These are phyloP conservation scores for Acipenser oxyrinchus DNA, from an alignment of 2,797 vertebrate species.

Conservation along the genomic window DNA sequence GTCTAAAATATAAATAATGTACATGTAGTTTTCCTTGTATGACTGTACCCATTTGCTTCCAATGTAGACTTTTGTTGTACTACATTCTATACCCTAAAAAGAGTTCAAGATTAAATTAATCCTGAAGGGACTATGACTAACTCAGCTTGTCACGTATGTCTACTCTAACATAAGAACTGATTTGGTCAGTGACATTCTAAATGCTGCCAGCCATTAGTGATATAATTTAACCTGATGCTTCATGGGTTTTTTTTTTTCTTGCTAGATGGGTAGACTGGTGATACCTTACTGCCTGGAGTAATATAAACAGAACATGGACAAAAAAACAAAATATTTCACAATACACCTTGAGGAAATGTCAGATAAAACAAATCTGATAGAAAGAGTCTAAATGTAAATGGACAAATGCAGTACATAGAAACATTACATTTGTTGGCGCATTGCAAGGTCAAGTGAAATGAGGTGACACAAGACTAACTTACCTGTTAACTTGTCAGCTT, in stretches of 20 bases:
- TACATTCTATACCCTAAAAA: constrained; percentile 9
- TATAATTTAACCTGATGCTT: constrained; percentile 49
- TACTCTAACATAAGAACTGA: constrained; percentile 41
- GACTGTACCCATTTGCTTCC: constrained; percentile 9
- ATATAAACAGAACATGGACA: constrained; percentile 38
- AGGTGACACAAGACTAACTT: not conserved
- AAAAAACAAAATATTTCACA: constrained; percentile 17
- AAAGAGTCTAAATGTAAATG: constrained; percentile 2
- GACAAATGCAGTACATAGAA: not conserved
- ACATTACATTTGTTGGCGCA: not conserved
- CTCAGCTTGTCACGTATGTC: constrained; percentile 25
- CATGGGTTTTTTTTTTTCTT: constrained; percentile 28
- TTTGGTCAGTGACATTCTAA: constrained; percentile 42
- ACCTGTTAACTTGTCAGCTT: constrained; percentile 2
- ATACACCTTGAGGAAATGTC: constrained; percentile 8
- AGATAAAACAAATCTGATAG: not conserved
- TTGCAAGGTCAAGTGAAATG: not conserved
- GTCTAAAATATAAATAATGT: no score
- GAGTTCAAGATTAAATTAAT: constrained; percentile 1
- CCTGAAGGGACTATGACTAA: constrained; percentile 23
- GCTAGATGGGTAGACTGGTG: constrained; percentile 34
- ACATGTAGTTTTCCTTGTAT: constrained; percentile 7
- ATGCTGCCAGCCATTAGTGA: constrained; percentile 44
- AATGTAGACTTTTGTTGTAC: not conserved
- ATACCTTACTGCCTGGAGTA: constrained; percentile 40